Base-by-base conservation (phyloP, 2,888 invertebrate genomes). In the Eudemis profundana region DNA sequence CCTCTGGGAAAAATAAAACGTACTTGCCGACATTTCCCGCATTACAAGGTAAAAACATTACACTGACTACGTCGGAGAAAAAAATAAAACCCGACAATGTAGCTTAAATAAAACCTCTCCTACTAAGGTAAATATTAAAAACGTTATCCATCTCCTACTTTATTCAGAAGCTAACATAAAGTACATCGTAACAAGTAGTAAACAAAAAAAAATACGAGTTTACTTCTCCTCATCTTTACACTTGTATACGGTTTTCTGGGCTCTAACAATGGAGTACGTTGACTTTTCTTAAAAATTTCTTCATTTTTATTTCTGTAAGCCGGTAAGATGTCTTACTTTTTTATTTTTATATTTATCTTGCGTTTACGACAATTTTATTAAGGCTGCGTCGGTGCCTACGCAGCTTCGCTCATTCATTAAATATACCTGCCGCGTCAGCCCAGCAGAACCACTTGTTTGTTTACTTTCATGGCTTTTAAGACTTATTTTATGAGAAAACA, bases 311-410 rank as follows among this genome's bases (percentile, higher is more conserved):
- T 74, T 72, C 62, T 74, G 67, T 71, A 74, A 72, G 72, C 70
- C 72, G 68, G 70, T 69, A 68, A 53, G 68, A 68, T 69, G 71
- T 70, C 61, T 69, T 71, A 72, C 76, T 82, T 78, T 79, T 73
- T 73, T 79, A 72, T 78, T 81, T 79, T 78, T 77, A 77, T 77
- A 79, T 85, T 84, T 86, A 81, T 85, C 78, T 81, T 79, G 69
- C 77, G 72, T 87, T 88, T 89, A 87, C 85, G 87, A 87, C 86
- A 87, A 84, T 85, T 89, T 89, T 89, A 89, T 89, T 85, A 86
- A 81, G 80, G 84, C 77, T 72, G 74, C 75, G 76, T 76, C 78
- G 78, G 74, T 75, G 83, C 85, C 83, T 84, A 85, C 85, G 82
- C 86, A 79, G 63, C 60, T 68, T 71, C 69, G 70, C 78, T 84